Conservation (phyloP, 2,888 invertebrate species). For the Heliconius charithonia region DNA sequence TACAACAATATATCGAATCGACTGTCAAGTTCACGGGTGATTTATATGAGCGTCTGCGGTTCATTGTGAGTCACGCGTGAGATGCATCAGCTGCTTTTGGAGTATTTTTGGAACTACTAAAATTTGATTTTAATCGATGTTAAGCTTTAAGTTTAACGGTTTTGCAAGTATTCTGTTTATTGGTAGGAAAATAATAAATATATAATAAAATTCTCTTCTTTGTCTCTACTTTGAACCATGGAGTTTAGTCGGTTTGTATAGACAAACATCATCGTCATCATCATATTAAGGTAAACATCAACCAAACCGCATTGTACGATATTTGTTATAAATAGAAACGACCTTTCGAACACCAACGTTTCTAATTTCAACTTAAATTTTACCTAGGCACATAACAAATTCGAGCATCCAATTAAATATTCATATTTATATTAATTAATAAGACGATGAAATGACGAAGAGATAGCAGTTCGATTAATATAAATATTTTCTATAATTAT, state of each 20-base stretch:
- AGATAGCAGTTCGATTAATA: no score
- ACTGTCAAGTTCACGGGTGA: slow-evolving; percentile 67
- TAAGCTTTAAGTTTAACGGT: background rate
- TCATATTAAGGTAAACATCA: background rate
- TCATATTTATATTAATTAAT: no score
- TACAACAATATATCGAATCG: slow-evolving; percentile 51
- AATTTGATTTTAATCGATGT: background rate
- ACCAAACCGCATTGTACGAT: no score
- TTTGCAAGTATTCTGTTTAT: background rate
- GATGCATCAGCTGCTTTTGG: slow-evolving; percentile 48
- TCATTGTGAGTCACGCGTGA: slow-evolving; percentile 64
- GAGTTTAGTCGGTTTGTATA: background rate
- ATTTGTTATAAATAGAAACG: no score
- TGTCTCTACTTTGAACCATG: background rate
- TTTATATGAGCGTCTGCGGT: slow-evolving; percentile 63
- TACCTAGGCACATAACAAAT: no score
- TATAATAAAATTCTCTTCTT: background rate
- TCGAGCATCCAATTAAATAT: no score
- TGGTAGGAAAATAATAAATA: background rate
- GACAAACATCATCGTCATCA: background rate
- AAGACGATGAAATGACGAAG: no score
- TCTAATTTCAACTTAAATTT: no score
- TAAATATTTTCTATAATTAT: no score
- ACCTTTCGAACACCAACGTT: no score
- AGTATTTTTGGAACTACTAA: slow-evolving; percentile 26